These are phyloP conservation scores for Coleophora flavipennella DNA, from an alignment of 2,888 invertebrate genomes.

Conservation along the genomic window DNA sequence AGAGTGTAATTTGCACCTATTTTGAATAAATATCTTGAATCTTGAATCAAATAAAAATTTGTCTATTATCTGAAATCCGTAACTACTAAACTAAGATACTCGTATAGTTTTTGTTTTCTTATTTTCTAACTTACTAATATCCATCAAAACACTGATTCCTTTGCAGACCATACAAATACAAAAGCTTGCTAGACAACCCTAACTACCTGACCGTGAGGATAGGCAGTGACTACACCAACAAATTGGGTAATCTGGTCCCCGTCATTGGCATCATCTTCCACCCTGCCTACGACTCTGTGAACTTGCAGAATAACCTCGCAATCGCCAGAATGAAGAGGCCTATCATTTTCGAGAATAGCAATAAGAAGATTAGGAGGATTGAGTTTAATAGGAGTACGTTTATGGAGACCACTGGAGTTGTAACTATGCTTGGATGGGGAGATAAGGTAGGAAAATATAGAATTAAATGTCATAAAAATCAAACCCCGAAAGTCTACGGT, in stretches of 20 bases:
- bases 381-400: slow-evolving; percentile 16
- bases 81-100: no score
- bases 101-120: no score
- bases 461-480: no score
- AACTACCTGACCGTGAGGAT: slow-evolving; percentile 22
- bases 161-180: slow-evolving; percentile 8
- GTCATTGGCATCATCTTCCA: slow-evolving; percentile 24
- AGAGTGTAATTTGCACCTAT: no score
- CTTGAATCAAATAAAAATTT: no score
- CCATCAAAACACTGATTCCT: background rate
- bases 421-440: slow-evolving; percentile 38
- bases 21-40: no score
- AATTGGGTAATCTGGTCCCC: slow-evolving; percentile 22
- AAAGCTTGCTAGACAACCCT: slow-evolving; percentile 13
- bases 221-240: slow-evolving; percentile 24
- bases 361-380: slow-evolving; percentile 24
- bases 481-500: no score
- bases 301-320: slow-evolving; percentile 29
- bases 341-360: slow-evolving; percentile 13
- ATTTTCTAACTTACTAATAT: no score
- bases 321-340: slow-evolving; percentile 20
- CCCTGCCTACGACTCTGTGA: slow-evolving; percentile 23
- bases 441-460: slow-evolving; percentile 9
- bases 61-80: no score
- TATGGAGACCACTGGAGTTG: slow-evolving; percentile 5